These are phyloP conservation scores for Hypocryptadius cinnamomeus DNA, from an alignment of 2,113 vertebrate genomes.

Conservation along the genomic window DNA sequence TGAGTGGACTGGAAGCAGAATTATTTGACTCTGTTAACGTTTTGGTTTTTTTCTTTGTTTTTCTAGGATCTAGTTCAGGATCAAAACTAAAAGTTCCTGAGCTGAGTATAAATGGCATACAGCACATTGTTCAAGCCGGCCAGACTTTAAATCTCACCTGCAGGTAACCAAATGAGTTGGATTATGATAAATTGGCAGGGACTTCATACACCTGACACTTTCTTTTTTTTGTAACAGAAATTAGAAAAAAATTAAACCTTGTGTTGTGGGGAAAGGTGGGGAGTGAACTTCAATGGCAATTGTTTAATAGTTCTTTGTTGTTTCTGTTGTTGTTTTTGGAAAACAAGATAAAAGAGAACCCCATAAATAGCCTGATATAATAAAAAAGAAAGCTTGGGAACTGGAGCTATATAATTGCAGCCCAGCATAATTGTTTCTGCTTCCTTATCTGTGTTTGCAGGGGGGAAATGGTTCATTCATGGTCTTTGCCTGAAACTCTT, in stretches of 20 bases:
- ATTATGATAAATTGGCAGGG: neutral
- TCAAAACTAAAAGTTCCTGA: constrained; percentile 79
- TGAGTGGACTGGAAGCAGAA: neutral
- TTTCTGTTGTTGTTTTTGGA: constrained; percentile 56
- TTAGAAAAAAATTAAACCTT: neutral
- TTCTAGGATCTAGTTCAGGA: constrained; percentile 70
- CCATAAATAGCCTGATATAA: constrained; percentile 38
- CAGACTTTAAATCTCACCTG: constrained; percentile 84
- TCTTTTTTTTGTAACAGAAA: neutral
- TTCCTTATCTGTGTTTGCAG: constrained; percentile 73
- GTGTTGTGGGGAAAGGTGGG: constrained; percentile 24
- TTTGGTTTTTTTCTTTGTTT: constrained; percentile 43
- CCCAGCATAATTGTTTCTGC: constrained; percentile 40
- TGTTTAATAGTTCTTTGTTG: constrained; percentile 40
- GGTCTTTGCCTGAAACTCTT: constrained; percentile 80
- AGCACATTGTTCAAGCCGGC: constrained; percentile 79
- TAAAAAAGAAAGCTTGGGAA: constrained; percentile 43
- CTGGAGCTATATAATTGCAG: constrained; percentile 19
- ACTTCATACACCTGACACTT: constrained; percentile 13
- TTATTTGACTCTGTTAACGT: constrained; percentile 19
- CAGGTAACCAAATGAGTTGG: constrained; percentile 76
- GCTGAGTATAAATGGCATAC: constrained; percentile 76
- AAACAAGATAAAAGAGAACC: constrained; percentile 44
- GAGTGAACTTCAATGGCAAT: constrained; percentile 56
- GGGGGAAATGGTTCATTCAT: constrained; percentile 81